Base-by-base conservation (phyloP, 2,113 vertebrate genomes). In the Dipodomys spectabilis region DNA sequence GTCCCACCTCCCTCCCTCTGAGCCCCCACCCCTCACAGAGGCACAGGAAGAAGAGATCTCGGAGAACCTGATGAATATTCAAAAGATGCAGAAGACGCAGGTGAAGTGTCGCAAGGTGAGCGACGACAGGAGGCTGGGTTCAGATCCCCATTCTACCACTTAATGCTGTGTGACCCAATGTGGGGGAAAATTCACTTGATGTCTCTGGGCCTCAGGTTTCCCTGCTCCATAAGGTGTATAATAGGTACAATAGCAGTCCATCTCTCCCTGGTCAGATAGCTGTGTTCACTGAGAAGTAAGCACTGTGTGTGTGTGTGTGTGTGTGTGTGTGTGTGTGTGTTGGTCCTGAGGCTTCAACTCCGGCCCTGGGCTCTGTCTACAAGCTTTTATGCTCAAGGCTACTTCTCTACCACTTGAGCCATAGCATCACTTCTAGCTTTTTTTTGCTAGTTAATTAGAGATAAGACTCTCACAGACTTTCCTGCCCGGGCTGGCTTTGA, bases 91-190 rank as follows among this genome's bases (percentile, higher is more conserved):
- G 78, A 96, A 95, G 80, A 98, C 94, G 0, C 97, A 97, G 84
- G 92, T 97, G 95, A 97, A 97, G n/a, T 96, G 97, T 78, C 84
- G 94, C 12, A 96, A 97, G 96, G 97, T 97, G 92, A 95, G 96
- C 3, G 0, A 57, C 45, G n/a, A 69, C n/a, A 27, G 15, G 57
- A 90, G n/a, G 64, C 68, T 25, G 12, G 30, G 30, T 72, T 73
- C 69, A 44, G 27, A 73, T 81, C 57, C 44, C 32, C 69, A 44
- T 25, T 82, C 75, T 72, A 65, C 18, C 28, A 45, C 1, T 30
- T 45, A 39, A 16, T 57, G 80, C 62, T 80, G 2, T 49, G 62
- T 80, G 64, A 73, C 18, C 15, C 64, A 9, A 13, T 20, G 39
- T 39, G 39, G 39, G 68, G 60, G 57, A 78, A 44, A 35, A 44